Evolutionary conservation across 2,113 vertebrate genomes (phyloP).

Genomic region (Phrynosoma blainvillii): DNA sequence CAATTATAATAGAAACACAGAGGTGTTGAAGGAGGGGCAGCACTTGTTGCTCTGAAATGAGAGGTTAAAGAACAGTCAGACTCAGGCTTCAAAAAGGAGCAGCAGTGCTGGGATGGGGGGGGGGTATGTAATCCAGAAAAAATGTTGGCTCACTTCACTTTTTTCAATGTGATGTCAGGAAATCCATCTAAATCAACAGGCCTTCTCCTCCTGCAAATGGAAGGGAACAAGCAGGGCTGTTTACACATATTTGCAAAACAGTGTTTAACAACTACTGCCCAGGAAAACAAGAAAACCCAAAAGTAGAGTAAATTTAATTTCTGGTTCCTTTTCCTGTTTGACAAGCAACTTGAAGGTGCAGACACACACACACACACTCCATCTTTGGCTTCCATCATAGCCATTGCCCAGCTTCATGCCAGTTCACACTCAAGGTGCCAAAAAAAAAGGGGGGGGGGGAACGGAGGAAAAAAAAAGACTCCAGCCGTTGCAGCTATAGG

Average conservation of each 20-base stretch:
- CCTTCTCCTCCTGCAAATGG: slow-evolving; percentile 70
- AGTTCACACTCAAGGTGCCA: neutral
- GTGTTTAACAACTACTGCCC: neutral
- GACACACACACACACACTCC: no score
- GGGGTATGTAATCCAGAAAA: slow-evolving; percentile 85
- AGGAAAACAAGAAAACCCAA: slow-evolving; percentile 54
- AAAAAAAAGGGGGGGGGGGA: no score
- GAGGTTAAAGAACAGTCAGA: slow-evolving; percentile 79
- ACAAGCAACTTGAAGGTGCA: neutral
- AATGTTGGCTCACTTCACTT: slow-evolving; percentile 81
- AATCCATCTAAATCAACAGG: slow-evolving; percentile 76
- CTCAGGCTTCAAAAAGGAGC: slow-evolving; percentile 75
- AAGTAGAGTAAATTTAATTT: slow-evolving; percentile 61
- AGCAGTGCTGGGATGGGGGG: slow-evolving; percentile 68
- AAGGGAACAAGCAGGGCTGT: slow-evolving; percentile 67
- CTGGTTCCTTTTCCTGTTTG: slow-evolving; percentile 43
- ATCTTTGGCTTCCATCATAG: neutral
- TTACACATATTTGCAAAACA: slow-evolving; percentile 61
- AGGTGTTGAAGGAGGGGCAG: slow-evolving; percentile 29
- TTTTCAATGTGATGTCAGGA: slow-evolving; percentile 73
- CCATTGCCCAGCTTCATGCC: neutral
- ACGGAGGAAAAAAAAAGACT: neutral
- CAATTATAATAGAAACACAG: slow-evolving; percentile 31
- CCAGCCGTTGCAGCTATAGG: slow-evolving; percentile 44
- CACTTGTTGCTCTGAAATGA: slow-evolving; percentile 66